Evolutionary conservation across 2,888 invertebrate species (phyloP).

Genomic region (Meteorus colon): DNA sequence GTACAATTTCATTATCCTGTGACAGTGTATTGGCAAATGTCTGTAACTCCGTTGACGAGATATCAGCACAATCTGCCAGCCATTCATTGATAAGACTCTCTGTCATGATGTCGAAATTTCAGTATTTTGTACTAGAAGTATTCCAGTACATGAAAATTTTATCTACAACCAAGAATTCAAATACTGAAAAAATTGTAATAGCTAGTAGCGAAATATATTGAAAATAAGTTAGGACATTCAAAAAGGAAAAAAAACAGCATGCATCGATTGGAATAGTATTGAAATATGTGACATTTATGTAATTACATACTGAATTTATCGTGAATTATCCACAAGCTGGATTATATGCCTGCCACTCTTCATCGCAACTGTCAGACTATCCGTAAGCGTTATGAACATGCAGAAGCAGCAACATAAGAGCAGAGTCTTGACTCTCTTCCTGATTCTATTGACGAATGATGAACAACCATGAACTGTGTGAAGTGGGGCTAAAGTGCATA

Average conservation of each 20-base stretch:
- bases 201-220: not conserved
- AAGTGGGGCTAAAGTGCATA: conserved; percentile 7
- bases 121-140: not conserved
- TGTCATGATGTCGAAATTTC: conserved; percentile 72
- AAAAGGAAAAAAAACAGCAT: not conserved
- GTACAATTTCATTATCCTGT: conserved; percentile 87
- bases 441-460: conserved; percentile 2
- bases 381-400: not conserved
- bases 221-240: not conserved
- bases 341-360: not conserved
- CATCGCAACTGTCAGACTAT: conserved; percentile 22
- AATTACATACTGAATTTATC: conserved; percentile 20
- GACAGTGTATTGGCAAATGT: conserved; percentile 87
- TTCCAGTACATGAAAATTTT: not conserved
- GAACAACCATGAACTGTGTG: not conserved
- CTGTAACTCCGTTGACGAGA: conserved; percentile 84
- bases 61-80: conserved; percentile 84
- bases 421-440: not conserved
- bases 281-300: not conserved
- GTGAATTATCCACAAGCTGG: not conserved
- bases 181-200: not conserved
- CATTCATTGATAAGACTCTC: conserved; percentile 82
- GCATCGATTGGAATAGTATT: not conserved
- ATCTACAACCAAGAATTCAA: not conserved
- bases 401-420: not conserved